Evolutionary conservation across 2,797 vertebrate species (phyloP), one percentile per base, ranked within the genome.

Genomic region (Myripristis murdjan): DNA sequence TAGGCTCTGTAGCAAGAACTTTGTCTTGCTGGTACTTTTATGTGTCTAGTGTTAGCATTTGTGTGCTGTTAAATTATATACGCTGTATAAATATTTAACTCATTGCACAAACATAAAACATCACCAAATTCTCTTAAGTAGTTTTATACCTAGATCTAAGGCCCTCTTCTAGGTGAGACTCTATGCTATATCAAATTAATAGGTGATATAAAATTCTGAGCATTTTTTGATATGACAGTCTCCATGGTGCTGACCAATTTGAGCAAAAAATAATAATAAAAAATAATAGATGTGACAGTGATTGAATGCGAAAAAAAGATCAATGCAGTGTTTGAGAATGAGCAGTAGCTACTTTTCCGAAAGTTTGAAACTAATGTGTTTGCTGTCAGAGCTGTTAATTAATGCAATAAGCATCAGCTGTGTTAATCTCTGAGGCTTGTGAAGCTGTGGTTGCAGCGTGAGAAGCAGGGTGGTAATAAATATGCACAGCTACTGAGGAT

Each of bases 381-480:
- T 67, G 23, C 35, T 72, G 37, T 62, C 18, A 11, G 1, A 37
- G 57, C 43, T 69, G 59, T 31, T 73, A 67, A 81, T 79, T 18
- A 49, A 22, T 75, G 62, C 67, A 55, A 28, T 23, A 2, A 16
- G 31, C 37, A 52, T 47, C 59, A 52, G 5, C 41, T 1, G 2
- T 43, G 41, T 43, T 43, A 4, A 43, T 43, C 4, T 43, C 14
- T 67, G 23, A 56, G 44, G 22, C 64, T 54, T 62, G 52, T 49
- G 65, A 61, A 64, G 68, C 64, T 67, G 23, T 61, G 64, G 54
- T 56, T 54, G 44, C 28, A 49, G 31, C 60, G n/a, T 26, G 44
- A 16, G 72, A 62, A 24, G 48, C 67, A 56, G 60, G 47, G 41
- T 68, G 75, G 52, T 58, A 43, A 70, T 81, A 59, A 83, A 79